These are phyloP conservation scores for Masnerella sp. DNA, from an alignment of 2,888 invertebrate species.

Conservation along the genomic window DNA sequence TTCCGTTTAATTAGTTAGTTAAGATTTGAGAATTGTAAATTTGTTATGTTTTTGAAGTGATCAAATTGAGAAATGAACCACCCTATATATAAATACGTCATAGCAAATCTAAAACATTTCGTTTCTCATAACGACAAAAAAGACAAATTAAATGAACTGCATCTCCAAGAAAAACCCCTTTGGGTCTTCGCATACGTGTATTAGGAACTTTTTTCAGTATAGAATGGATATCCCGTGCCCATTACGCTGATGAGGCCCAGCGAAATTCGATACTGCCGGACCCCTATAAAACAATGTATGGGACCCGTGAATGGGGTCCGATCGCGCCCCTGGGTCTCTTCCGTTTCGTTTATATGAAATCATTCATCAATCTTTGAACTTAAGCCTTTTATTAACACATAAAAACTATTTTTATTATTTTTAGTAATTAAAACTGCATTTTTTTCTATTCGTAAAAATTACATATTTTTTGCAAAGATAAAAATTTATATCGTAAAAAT, in stretches of 20 bases:
- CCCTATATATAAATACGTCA: conserved; percentile 2
- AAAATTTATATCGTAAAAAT: too few relatives aligned
- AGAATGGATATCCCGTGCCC: conserved; percentile 73
- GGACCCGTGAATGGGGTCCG: conserved; percentile 41
- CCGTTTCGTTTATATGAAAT: conserved; percentile 1
- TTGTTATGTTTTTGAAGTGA: too few relatives aligned
- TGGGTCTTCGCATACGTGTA: conserved; percentile 12
- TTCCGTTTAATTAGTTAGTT: too few relatives aligned
- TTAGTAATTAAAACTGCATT: too few relatives aligned
- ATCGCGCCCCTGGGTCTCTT: conserved; percentile 36
- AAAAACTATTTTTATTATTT: too few relatives aligned
- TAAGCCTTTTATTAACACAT: too few relatives aligned
- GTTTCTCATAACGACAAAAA: conserved; percentile 19
- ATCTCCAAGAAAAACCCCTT: conserved; percentile 45
- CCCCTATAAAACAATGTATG: conserved; percentile 66
- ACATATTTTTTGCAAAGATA: too few relatives aligned
- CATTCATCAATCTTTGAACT: too few relatives aligned
- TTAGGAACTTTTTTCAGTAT: conserved; percentile 61
- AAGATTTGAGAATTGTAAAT: too few relatives aligned
- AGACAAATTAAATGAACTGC: conserved; percentile 30
- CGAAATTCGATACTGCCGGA: conserved; percentile 68
- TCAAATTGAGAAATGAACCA: too few relatives aligned
- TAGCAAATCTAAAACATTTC: conserved; percentile 14
- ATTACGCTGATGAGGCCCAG: conserved; percentile 54
- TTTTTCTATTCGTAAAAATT: too few relatives aligned